Evolutionary conservation across 1,140 invertebrate species (phyloP), one percentile per base, ranked within the genome.

Genomic region (Paracyclopina nana): DNA sequence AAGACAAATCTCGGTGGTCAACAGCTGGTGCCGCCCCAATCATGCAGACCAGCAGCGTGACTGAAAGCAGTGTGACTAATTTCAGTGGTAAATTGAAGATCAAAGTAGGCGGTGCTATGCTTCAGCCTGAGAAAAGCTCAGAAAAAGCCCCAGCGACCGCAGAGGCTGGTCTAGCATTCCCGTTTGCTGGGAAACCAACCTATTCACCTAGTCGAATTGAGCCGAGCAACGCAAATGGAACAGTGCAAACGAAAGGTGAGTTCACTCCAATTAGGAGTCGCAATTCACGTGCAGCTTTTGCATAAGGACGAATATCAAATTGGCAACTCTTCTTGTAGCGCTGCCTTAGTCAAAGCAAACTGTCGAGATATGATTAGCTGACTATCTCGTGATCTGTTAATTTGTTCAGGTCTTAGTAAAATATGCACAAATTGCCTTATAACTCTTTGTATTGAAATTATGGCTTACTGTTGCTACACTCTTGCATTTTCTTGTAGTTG

Each of bases 201-300:
- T 52, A 52, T 22, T 52, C 50, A 5, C 50, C 50, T 1, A 52
- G 50, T 52, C 31, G 31, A 12, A 43, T 26, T 22, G 50, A 52
- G 27, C 16, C 29, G 2, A 38, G 16, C 8, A 12, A 18, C 5
- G 5, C 8, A 5, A 26, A 25, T 38, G 34, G 48, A 22, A 31
- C 31, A n/a, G 28, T 27, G 31, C 25, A 31, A 16, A 25, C 31
- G 22, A 40, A 44, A 44, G 42, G 42, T 44, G 24, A 9, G 29
- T 9, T 30, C 8, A n/a, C n/a, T 30, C n/a, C n/a, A n/a, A 30
- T n/a, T 30, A 9, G n/a, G 8, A 9, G n/a, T 30, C n/a, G n/a
- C n/a, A 9, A 30, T n/a, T 30, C 8, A n/a, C 29, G 8, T n/a
- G 8, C 8, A 9, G 29, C n/a, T 30, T 30, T 30, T 30, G 8